Conservation (phyloP, 2,888 invertebrate species). For the Petrolisthes manimaculis region DNA sequence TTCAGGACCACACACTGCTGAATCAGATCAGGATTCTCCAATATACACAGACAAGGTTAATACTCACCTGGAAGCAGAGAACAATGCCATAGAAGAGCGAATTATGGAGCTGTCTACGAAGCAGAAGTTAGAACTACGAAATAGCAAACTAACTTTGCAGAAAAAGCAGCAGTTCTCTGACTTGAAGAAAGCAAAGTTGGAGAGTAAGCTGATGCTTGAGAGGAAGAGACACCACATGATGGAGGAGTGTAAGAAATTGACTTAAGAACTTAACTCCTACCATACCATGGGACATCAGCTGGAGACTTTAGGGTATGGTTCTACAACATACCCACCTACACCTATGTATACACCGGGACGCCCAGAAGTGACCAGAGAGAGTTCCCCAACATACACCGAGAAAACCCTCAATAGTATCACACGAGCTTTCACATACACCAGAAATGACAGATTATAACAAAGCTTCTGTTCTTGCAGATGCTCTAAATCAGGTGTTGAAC, state of each 20-base stretch:
- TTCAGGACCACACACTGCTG: not conserved
- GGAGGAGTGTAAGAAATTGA: constrained; percentile 23
- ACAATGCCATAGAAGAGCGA: not conserved
- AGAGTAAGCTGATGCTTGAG: constrained; percentile 17
- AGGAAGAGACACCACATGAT: constrained; percentile 18
- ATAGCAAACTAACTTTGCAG: constrained; percentile 9
- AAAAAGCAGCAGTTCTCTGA: constrained; percentile 6
- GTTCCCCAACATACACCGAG: constrained; percentile 1
- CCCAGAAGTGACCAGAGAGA: constrained; percentile 12
- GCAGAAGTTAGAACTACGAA: constrained; percentile 16
- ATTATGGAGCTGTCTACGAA: constrained; percentile 13
- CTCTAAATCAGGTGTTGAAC: constrained; percentile 18
- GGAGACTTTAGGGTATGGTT: constrained; percentile 1
- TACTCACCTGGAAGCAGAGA: constrained; percentile 17
- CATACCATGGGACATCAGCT: not conserved
- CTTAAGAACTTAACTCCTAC: constrained; percentile 21
- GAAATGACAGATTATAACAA: not conserved
- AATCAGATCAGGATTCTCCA: not conserved
- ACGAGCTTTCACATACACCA: constrained; percentile 9
- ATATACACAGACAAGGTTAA: not conserved
- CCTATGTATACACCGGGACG: constrained; percentile 20
- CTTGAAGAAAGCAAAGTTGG: constrained; percentile 18
- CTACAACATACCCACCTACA: not conserved
- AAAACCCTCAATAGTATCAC: constrained; percentile 7
- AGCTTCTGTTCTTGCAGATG: constrained; percentile 27